phyloP scores from a whole-genome alignment of 2,888 invertebrate species.

The Acanthococcus lagerstroemiae region DNA sequence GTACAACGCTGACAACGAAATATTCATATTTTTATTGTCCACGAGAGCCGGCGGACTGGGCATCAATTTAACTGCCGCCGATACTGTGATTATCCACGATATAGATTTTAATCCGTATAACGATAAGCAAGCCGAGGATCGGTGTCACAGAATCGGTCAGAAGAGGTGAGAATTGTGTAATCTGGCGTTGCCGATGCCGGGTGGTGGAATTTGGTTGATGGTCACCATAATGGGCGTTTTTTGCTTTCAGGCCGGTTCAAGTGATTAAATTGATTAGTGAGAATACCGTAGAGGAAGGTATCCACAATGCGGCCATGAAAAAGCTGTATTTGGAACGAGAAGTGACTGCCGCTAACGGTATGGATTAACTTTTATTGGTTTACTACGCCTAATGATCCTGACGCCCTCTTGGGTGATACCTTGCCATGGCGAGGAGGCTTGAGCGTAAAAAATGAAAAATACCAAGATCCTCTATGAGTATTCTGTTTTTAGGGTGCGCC shows the following conservation, averaged over 20 bases:
- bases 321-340: constrained; percentile 86
- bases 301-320: constrained; percentile 77
- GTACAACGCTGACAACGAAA: constrained; percentile 65
- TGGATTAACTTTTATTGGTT: neutral
- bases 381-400: too few relatives aligned
- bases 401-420: too few relatives aligned
- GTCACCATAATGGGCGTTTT: neutral
- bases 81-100: constrained; percentile 92
- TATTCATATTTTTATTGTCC: constrained; percentile 83
- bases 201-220: neutral
- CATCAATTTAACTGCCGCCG: constrained; percentile 87
- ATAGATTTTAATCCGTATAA: constrained; percentile 98
- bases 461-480: too few relatives aligned
- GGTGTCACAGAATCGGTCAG: constrained; percentile 68
- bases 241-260: constrained; percentile 58
- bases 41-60: constrained; percentile 93
- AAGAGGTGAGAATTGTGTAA: constrained; percentile 39
- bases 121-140: constrained; percentile 94
- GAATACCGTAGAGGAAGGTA: constrained; percentile 86
- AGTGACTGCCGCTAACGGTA: constrained; percentile 44
- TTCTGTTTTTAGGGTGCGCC: too few relatives aligned
- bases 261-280: constrained; percentile 76
- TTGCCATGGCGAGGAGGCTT: too few relatives aligned
- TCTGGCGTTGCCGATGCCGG: neutral
- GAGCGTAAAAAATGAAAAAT: too few relatives aligned